Evolutionary conservation across 1,140 invertebrate species (phyloP).

Genomic region (Trichonephila inaurata): DNA sequence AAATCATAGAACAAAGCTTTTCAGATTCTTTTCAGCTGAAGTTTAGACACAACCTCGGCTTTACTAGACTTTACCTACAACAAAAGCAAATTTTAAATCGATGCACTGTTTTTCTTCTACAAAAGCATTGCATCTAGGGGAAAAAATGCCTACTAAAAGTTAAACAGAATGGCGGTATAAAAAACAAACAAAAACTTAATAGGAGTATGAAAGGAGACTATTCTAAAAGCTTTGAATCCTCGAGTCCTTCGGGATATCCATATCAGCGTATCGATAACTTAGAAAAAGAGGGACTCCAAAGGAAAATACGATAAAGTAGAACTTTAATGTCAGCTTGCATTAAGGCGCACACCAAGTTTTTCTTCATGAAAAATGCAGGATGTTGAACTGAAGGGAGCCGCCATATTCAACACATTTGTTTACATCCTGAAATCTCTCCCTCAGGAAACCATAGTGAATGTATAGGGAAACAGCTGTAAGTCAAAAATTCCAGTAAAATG

Average conservation of each 20-base stretch:
- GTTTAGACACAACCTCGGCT: too few relatives aligned
- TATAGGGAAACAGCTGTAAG: neutral
- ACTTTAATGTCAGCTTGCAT: constrained; percentile 31
- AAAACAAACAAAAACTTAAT: neutral
- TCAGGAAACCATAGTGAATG: neutral
- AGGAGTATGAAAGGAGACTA: neutral
- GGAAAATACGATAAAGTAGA: constrained; percentile 5
- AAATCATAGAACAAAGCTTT: too few relatives aligned
- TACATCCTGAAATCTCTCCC: neutral
- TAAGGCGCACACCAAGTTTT: neutral
- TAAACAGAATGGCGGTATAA: neutral
- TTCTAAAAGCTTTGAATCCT: constrained; percentile 20
- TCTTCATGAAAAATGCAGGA: constrained; percentile 35
- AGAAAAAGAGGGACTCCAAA: neutral
- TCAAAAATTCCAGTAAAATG: neutral
- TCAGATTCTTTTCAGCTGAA: too few relatives aligned
- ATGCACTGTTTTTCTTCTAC: too few relatives aligned
- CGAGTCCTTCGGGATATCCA: neutral
- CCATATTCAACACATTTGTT: constrained; percentile 3
- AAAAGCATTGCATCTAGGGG: neutral
- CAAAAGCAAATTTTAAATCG: too few relatives aligned
- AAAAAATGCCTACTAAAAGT: neutral
- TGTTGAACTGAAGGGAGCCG: neutral
- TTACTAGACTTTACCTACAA: too few relatives aligned
- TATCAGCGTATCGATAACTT: neutral